phyloP scores from a whole-genome alignment of 2,888 invertebrate species.

The Caenorhabditis imperialis region DNA sequence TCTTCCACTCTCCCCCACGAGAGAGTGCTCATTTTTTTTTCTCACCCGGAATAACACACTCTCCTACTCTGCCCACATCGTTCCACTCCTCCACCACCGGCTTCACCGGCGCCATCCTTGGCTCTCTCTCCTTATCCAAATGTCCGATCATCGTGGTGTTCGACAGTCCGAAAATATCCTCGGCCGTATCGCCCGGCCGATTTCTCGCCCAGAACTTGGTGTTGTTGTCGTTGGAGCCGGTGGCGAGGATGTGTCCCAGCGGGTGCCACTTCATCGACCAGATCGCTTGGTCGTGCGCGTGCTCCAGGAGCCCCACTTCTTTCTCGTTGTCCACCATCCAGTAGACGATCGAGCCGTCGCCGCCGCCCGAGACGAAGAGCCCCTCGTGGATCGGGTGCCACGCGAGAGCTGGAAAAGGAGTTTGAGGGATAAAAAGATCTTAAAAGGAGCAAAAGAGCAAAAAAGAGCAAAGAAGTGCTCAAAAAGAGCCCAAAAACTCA shows the following conservation, averaged over 20 bases:
- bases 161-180: constrained; percentile 90
- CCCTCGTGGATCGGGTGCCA: constrained; percentile 99
- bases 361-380: constrained; percentile 96
- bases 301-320: constrained; percentile 92
- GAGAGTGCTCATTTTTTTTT: no score
- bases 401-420: constrained; percentile 81
- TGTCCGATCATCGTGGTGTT: constrained; percentile 64
- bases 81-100: constrained; percentile 37
- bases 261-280: constrained; percentile 99
- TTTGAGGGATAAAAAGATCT: constrained; percentile 12
- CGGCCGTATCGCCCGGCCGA: constrained; percentile 95
- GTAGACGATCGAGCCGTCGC: constrained; percentile 97
- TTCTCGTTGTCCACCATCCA: constrained; percentile 94
- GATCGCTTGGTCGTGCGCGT: constrained; percentile 92
- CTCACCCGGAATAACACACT: no score
- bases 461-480: neutral
- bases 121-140: constrained; percentile 67
- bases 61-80: no score
- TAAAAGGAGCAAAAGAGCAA: no score
- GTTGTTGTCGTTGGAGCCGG: constrained; percentile 98
- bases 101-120: constrained; percentile 38
- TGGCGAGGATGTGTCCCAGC: constrained; percentile 96
- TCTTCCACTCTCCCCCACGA: no score
- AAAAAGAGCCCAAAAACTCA: constrained; percentile 76
- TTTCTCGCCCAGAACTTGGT: constrained; percentile 99